Conservation (phyloP, 2,888 invertebrate species). For the Trichacis sp. region DNA sequence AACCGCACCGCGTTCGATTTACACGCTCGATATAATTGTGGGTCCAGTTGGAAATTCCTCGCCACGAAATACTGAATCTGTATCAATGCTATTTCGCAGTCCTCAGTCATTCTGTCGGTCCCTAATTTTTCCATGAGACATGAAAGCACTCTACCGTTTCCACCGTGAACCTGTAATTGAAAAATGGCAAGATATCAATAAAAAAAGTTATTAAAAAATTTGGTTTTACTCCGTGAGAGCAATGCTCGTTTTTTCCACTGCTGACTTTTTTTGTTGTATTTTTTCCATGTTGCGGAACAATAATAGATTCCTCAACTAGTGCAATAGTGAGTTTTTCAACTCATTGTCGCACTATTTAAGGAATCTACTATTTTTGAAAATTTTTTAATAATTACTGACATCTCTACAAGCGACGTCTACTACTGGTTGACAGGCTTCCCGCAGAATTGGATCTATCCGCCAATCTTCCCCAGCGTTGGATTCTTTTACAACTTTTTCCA, state of each 20-base stretch:
- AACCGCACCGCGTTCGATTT: conserved; percentile 85
- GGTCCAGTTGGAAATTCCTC: conserved; percentile 93
- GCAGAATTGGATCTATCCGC: conserved; percentile 91
- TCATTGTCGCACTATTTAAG: too few species aligned
- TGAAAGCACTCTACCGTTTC: conserved; percentile 87
- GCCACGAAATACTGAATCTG: conserved; percentile 98
- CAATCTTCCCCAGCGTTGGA: conserved; percentile 96
- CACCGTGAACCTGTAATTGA: conserved; percentile 74
- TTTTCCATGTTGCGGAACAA: too few species aligned
- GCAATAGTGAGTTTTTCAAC: too few species aligned
- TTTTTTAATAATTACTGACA: conserved; percentile 49
- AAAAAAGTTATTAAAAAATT: too few species aligned
- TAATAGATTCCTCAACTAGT: too few species aligned
- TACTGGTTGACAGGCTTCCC: conserved; percentile 87
- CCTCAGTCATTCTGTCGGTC: conserved; percentile 84
- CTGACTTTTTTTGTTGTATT: too few species aligned
- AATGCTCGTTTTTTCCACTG: too few species aligned
- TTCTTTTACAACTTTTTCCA: conserved; percentile 85
- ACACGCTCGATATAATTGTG: conserved; percentile 89
- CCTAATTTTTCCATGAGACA: conserved; percentile 95
- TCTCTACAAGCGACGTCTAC: conserved; percentile 83
- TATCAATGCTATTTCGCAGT: conserved; percentile 91
- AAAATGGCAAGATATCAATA: too few species aligned
- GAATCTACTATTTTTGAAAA: neutral
- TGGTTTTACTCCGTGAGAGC: too few species aligned